Percentiles rank a stretch among this genome's conserved stretches.
Conservation (phyloP, 2,797 vertebrate genomes). For the Falco rusticolus region DNA sequence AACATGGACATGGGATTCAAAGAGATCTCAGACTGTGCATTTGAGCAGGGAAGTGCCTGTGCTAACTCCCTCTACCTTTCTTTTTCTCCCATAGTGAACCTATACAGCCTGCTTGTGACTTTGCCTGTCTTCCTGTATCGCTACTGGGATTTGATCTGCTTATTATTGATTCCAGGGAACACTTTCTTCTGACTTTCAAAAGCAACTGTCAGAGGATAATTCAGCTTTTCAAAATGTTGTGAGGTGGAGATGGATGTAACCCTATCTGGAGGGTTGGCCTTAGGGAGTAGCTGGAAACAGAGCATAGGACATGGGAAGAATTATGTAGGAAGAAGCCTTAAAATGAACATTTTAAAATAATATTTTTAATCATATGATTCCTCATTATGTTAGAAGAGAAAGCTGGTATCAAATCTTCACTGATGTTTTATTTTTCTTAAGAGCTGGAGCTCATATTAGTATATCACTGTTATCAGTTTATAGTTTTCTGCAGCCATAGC, state of each 20-base stretch:
- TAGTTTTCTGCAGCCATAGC: background rate
- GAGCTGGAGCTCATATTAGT: background rate
- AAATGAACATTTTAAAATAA: background rate
- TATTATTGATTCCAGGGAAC: background rate
- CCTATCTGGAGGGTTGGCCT: background rate
- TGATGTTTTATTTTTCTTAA: background rate
- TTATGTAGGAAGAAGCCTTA: background rate
- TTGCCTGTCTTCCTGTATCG: background rate
- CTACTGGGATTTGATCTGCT: background rate
- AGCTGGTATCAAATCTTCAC: background rate
- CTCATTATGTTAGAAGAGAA: background rate
- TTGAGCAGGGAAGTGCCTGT: background rate
- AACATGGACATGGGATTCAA: background rate
- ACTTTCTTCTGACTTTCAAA: background rate
- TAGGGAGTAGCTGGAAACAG: background rate
- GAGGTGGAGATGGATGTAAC: background rate
- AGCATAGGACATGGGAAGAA: background rate
- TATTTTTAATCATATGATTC: background rate
- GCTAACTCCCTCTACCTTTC: background rate
- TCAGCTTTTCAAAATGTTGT: background rate
- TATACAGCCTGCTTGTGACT: background rate
- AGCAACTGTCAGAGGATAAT: background rate
- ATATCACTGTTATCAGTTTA: background rate
- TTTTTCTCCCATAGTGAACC: background rate
- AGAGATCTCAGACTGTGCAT: background rate